These are phyloP conservation scores for Halocynthia aurantium DNA, from an alignment of 23 tunicate genomes.

Conservation along the genomic window DNA sequence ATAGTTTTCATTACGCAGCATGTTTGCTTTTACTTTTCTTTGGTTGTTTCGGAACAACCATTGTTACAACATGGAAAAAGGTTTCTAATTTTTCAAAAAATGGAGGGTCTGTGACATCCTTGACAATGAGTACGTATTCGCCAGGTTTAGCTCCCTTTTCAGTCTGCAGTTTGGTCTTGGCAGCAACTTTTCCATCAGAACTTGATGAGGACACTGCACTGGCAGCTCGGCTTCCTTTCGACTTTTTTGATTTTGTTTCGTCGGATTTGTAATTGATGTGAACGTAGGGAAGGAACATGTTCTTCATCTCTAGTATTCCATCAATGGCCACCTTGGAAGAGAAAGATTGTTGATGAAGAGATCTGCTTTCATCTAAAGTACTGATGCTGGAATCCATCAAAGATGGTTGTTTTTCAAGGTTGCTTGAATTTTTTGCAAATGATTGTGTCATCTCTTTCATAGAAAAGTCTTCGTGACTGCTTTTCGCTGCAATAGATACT, in stretches of 20 bases:
- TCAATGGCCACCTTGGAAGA: constrained; percentile 1
- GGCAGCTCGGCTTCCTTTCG: constrained; percentile 62
- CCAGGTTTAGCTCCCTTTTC: constrained; percentile 47
- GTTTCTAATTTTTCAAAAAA: constrained; percentile 42
- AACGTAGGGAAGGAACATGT: constrained; percentile 57
- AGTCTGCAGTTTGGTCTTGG: background rate
- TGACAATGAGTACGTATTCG: constrained; percentile 54
- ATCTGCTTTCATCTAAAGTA: constrained; percentile 30
- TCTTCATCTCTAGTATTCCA: constrained; percentile 43
- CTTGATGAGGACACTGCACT: constrained; percentile 78
- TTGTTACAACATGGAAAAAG: constrained; percentile 39
- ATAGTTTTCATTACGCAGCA: no score
- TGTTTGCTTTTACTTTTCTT: constrained; percentile 17
- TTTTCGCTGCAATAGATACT: constrained; percentile 4
- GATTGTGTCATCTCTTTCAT: no score
- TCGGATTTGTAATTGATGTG: constrained; percentile 26
- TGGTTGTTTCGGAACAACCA: constrained; percentile 33
- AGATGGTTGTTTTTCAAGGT: constrained; percentile 16
- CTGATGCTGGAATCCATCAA: background rate
- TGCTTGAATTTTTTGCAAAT: background rate
- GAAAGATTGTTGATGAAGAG: background rate
- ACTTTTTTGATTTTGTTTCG: constrained; percentile 18
- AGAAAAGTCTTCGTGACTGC: background rate
- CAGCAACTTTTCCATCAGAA: constrained; percentile 7
- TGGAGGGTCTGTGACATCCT: constrained; percentile 64